A percentile compares a stretch with the other conserved stretches of the same genome.
These are phyloP conservation scores for Microhierax caerulescens DNA, from an alignment of 2,797 vertebrate species.

Conservation along the genomic window DNA sequence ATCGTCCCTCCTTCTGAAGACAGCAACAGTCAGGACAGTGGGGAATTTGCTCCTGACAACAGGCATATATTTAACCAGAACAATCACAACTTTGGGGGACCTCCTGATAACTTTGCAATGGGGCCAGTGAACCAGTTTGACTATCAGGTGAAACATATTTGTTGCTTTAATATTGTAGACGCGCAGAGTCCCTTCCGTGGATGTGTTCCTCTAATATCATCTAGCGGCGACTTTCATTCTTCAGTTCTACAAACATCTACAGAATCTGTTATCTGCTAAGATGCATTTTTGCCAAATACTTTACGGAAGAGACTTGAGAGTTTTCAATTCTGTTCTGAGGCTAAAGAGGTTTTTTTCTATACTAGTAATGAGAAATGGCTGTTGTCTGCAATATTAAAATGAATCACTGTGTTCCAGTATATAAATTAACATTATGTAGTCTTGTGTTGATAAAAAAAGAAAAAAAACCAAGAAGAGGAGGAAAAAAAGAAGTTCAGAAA, in stretches of 20 bases:
- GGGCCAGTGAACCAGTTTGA: slow-evolving; percentile 98
- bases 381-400: slow-evolving; percentile 40
- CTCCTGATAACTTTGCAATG: slow-evolving; percentile 96
- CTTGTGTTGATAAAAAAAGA: not conserved
- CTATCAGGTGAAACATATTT: slow-evolving; percentile 95
- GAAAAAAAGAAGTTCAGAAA: slow-evolving; percentile 29
- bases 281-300: slow-evolving; percentile 33
- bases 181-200: slow-evolving; percentile 72
- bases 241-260: slow-evolving; percentile 64
- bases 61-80: slow-evolving; percentile 96
- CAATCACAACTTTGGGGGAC: slow-evolving; percentile 97
- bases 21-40: slow-evolving; percentile 99
- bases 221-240: slow-evolving; percentile 72
- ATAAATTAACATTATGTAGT: slow-evolving; percentile 41
- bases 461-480: not conserved
- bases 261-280: slow-evolving; percentile 62
- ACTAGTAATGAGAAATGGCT: slow-evolving; percentile 25
- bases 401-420: slow-evolving; percentile 54
- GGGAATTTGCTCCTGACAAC: slow-evolving; percentile 92
- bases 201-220: slow-evolving; percentile 72
- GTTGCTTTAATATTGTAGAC: slow-evolving; percentile 78
- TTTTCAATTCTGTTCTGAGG: slow-evolving; percentile 19
- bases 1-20: slow-evolving; percentile 95
- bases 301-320: slow-evolving; percentile 44
- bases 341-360: not conserved